Evolutionary conservation across 2,113 vertebrate genomes (phyloP).

Genomic region (Malurus cyaneus): DNA sequence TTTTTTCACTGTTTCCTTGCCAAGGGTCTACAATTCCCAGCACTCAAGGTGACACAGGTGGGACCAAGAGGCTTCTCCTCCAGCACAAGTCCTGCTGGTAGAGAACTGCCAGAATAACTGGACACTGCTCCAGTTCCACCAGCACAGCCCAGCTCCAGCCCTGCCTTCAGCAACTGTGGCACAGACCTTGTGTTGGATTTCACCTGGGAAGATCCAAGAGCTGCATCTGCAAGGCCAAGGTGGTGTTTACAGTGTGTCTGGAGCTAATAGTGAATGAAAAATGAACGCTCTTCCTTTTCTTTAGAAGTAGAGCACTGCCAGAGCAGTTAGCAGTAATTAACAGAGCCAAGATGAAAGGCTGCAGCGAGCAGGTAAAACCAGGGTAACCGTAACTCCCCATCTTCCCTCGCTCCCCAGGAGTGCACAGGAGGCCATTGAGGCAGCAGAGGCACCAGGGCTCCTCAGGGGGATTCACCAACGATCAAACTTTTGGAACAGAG

Average conservation of each 20-base stretch:
- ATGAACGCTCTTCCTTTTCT: not conserved
- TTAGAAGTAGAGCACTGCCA: not conserved
- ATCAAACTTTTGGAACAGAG: not conserved
- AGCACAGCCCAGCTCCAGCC: not conserved
- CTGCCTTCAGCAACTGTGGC: not conserved
- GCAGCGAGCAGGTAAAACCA: not conserved
- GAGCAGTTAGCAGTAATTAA: slow-evolving; percentile 51
- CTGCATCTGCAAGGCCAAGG: not conserved
- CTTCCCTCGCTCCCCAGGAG: not conserved
- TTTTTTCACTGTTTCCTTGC: not conserved
- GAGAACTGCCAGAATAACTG: not conserved
- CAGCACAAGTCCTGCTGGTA: not conserved
- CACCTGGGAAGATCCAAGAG: not conserved
- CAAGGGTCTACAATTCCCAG: not conserved
- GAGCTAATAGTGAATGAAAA: not conserved
- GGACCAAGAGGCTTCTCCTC: not conserved
- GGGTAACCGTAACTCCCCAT: not conserved
- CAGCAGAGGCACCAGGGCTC: not conserved
- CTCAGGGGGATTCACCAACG: not conserved
- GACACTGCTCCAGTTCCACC: not conserved
- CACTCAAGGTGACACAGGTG: accelerated
- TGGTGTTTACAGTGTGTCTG: accelerated
- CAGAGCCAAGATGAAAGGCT: slow-evolving; percentile 20
- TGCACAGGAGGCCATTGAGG: accelerated
- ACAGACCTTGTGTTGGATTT: accelerated